Base-by-base conservation (phyloP, 2,888 invertebrate species). In the Periphyllus acericola region DNA sequence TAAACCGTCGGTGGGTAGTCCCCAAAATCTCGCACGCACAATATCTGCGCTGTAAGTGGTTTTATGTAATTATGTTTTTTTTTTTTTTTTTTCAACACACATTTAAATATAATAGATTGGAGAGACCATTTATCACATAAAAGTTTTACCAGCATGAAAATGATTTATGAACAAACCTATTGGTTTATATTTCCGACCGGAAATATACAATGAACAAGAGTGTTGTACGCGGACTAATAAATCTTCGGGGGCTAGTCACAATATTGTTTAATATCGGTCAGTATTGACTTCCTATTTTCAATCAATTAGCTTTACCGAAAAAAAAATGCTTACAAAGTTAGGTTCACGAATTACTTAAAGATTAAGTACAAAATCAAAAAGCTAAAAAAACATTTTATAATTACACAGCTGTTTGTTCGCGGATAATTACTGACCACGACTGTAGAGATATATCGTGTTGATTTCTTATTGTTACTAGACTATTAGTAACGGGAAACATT, bases 131-230 rank as follows among this genome's bases (percentile, higher is more conserved):
- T 71, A 82, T 72, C 71, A 82, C 71, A n/a, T 55, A 36, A 72
- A 72, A 52, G 71, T 83, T 83, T 72, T 52, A n/a, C 52, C 52
- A n/a, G 52, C n/a, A 55, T 25, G 2, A 83, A 72, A 83, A 83
- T 83, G 34, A 83, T 83, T 83, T 83, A 83, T 72, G 72, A 72
- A 72, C 82, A 55, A 72, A 52, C 25, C 82, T 72, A 52, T 83
- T 83, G 82, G 72, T 83, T 52, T 83, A 83, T 83, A 83, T 83
- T 72, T 83, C 82, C 72, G 82, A 83, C 72, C 72, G 82, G 82
- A 83, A 72, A 83, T 72, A 55, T 52, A 72, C 72, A 52, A 83
- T 72, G 72, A 72, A 34, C n/a, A 82, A 32, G n/a, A 72, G 72
- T 83, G 72, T 72, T 72, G 8, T 83, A 34, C 34, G 52, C 17